Conservation (phyloP, 2,797 vertebrate species). For the Champsocephalus gunnari region DNA sequence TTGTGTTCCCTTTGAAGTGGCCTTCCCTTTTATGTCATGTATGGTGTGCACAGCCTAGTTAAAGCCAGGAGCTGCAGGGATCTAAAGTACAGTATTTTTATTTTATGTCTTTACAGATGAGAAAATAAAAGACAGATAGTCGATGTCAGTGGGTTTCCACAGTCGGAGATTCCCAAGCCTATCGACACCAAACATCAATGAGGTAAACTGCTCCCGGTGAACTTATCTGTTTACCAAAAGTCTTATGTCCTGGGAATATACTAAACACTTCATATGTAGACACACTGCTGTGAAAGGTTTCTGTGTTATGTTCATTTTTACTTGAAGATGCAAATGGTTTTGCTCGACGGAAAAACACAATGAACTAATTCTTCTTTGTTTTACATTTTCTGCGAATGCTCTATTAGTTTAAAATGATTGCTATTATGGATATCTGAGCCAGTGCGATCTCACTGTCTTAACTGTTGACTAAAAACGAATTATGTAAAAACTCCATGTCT, state of each 20-base stretch:
- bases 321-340: slow-evolving; percentile 19
- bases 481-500: not conserved
- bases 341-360: not conserved
- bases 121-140: slow-evolving; percentile 51
- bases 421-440: slow-evolving; percentile 1
- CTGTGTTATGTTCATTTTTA: not conserved
- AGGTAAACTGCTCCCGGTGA: slow-evolving; percentile 63
- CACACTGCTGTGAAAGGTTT: not conserved
- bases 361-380: slow-evolving; percentile 8
- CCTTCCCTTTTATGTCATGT: slow-evolving; percentile 34
- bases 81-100: slow-evolving; percentile 14
- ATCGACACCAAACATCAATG: slow-evolving; percentile 60
- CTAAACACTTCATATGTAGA: slow-evolving; percentile 4
- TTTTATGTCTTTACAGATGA: slow-evolving; percentile 47
- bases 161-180: slow-evolving; percentile 50
- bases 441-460: not conserved
- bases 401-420: not conserved
- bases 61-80: slow-evolving; percentile 6
- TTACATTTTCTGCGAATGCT: slow-evolving; percentile 2
- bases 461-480: slow-evolving; percentile 7
- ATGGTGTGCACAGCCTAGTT: slow-evolving; percentile 8
- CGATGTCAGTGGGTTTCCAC: slow-evolving; percentile 52
- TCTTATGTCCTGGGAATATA: slow-evolving; percentile 25
- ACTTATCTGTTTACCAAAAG: slow-evolving; percentile 31
- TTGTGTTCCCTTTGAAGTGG: slow-evolving; percentile 59